Percentiles rank a stretch among this genome's conserved stretches.
Evolutionary conservation across 1,140 invertebrate species (phyloP).

Genomic region (Pantala flavescens): DNA sequence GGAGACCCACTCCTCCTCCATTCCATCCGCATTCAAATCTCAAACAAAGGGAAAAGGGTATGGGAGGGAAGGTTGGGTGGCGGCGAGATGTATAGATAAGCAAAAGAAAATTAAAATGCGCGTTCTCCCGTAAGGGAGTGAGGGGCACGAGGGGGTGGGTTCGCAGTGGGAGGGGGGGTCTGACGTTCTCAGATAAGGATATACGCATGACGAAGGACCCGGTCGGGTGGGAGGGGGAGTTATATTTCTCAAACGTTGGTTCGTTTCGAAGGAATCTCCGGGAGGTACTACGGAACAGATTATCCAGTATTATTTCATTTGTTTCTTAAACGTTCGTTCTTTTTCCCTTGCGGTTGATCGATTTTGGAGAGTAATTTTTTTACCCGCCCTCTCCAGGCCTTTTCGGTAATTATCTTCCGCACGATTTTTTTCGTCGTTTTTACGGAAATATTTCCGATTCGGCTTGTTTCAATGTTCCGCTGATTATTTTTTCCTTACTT

Average conservation of each 20-base stretch:
- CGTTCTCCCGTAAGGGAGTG: not conserved
- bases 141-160: not conserved
- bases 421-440: too few relatives aligned
- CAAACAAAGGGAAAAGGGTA: not conserved
- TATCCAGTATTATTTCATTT: not conserved
- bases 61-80: not conserved
- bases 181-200: constrained; percentile 9
- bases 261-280: too few relatives aligned
- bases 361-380: not conserved
- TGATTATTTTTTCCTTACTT: too few relatives aligned
- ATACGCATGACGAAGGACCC: constrained; percentile 7
- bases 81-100: not conserved
- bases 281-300: too few relatives aligned
- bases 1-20: not conserved
- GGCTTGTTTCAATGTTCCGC: too few relatives aligned
- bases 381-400: too few relatives aligned
- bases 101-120: constrained; percentile 10
- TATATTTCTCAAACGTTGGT: too few relatives aligned
- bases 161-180: not conserved
- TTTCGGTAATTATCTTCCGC: too few relatives aligned
- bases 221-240: not conserved
- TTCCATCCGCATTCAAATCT: constrained; percentile 1
- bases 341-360: not conserved
- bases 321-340: not conserved
- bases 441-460: too few relatives aligned